phyloP scores from a whole-genome alignment of 2,888 invertebrate species.

The Ophion slaviceki region DNA sequence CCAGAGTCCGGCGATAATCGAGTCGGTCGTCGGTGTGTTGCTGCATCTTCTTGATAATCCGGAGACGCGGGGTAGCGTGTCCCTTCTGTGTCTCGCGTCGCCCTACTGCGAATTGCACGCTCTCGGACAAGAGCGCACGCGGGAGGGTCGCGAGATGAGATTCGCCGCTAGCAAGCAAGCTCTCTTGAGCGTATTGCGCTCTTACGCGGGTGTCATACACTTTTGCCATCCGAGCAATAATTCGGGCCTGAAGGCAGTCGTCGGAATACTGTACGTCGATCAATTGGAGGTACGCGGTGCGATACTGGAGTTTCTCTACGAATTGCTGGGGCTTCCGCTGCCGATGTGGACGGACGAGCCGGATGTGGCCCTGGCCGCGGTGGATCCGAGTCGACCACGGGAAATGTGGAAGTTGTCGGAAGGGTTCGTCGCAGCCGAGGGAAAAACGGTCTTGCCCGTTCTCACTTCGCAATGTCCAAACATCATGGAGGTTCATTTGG shows the following conservation, averaged over 20 bases:
- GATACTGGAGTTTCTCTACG: constrained; percentile 95
- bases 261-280: constrained; percentile 93
- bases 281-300: constrained; percentile 96
- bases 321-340: constrained; percentile 93
- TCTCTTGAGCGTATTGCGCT: constrained; percentile 92
- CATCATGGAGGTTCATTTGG: constrained; percentile 95
- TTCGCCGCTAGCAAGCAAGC: constrained; percentile 94
- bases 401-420: constrained; percentile 95
- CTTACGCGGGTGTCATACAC: constrained; percentile 96
- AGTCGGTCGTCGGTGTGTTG: constrained; percentile 94
- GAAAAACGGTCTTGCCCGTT: constrained; percentile 93
- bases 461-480: constrained; percentile 94
- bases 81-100: constrained; percentile 94
- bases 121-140: constrained; percentile 76
- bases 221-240: constrained; percentile 92
- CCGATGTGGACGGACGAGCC: constrained; percentile 98
- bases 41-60: constrained; percentile 94
- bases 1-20: constrained; percentile 94
- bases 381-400: constrained; percentile 89
- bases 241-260: constrained; percentile 91
- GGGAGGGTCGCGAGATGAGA: constrained; percentile 88
- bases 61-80: constrained; percentile 91
- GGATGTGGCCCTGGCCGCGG: constrained; percentile 93
- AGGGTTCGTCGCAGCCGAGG: constrained; percentile 98
- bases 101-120: constrained; percentile 96